Evolutionary conservation across 2,797 vertebrate species (phyloP), one percentile per base, ranked within the genome.

Genomic region (Chrysocyon brachyurus): DNA sequence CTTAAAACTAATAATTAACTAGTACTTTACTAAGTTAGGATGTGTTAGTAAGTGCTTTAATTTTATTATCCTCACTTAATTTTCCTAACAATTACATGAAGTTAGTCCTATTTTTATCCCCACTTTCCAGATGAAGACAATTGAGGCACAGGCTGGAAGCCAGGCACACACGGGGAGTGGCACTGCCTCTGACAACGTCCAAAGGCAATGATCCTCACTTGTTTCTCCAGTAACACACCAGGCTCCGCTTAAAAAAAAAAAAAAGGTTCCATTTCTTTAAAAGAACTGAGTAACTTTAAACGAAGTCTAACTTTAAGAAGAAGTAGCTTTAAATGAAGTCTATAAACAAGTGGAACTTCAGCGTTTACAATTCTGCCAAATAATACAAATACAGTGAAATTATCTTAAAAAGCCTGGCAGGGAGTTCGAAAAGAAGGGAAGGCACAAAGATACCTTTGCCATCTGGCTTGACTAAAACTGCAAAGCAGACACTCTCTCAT

Each of bases 241-340:
- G 84, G 77, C 17, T 92, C n/a, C 66, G 31, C 15, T 49, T 56
- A 54, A 87, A 94, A 94, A 63, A 78, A 33, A 33, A 33, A 49
- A 72, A 64, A 70, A 73, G 12, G 63, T 26, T 87, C 24, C 14
- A 5, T 64, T 85, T 94, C 82, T 59, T 89, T 59, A 82, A 83
- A 96, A 66, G 11, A 73, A 89, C 64, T 73, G 8, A 93, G 15
- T 40, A 40, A 36, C 72, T n/a, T 83, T 26, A 15, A 82, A 86
- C 61, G 12, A 75, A 61, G 57, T 86, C 68, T 49, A 54, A 82
- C 26, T 82, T 91, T 40, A 66, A 78, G 46, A 49, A 87, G 33
- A 40, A 88, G 36, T 85, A 87, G 94, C 54, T 46, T 88, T n/a
- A 46, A 87, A 83, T 68, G 19, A 87, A 57, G n/a, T 93, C 72